Evolutionary conservation across 2,113 vertebrate species (phyloP).

Genomic region (Clarias batrachus): DNA sequence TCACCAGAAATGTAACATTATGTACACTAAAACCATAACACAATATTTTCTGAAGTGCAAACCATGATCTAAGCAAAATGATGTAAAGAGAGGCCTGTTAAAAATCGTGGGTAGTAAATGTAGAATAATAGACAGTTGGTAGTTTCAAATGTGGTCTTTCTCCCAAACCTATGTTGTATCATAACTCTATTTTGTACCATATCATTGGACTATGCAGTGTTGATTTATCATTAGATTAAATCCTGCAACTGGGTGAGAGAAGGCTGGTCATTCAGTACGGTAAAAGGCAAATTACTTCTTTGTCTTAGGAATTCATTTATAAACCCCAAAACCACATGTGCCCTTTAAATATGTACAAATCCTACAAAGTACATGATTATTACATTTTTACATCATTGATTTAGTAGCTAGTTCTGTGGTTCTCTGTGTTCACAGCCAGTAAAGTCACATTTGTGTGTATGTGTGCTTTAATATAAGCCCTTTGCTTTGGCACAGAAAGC

Average conservation of each 20-base stretch:
- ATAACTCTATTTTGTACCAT: background rate
- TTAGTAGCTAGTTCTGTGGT: constrained; percentile 5
- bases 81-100: background rate
- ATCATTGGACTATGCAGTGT: background rate
- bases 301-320: background rate
- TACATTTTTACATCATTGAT: constrained; percentile 10
- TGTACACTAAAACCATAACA: constrained; percentile 13
- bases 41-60: background rate
- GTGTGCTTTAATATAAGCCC: constrained; percentile 23
- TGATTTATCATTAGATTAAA: background rate
- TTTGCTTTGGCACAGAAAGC: constrained; percentile 27
- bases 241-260: background rate
- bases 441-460: background rate
- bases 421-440: background rate
- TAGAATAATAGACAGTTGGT: background rate
- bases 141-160: background rate
- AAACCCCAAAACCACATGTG: background rate
- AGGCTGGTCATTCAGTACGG: background rate
- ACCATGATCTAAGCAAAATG: background rate
- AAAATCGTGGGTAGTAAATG: background rate
- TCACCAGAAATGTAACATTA: constrained; percentile 24
- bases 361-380: background rate
- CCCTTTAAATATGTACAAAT: constrained; percentile 6
- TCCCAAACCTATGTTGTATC: background rate
- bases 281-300: background rate